Evolutionary conservation across 2,113 vertebrate species (phyloP), one percentile per base, ranked within the genome.

Genomic region (Dromiciops gliroides): DNA sequence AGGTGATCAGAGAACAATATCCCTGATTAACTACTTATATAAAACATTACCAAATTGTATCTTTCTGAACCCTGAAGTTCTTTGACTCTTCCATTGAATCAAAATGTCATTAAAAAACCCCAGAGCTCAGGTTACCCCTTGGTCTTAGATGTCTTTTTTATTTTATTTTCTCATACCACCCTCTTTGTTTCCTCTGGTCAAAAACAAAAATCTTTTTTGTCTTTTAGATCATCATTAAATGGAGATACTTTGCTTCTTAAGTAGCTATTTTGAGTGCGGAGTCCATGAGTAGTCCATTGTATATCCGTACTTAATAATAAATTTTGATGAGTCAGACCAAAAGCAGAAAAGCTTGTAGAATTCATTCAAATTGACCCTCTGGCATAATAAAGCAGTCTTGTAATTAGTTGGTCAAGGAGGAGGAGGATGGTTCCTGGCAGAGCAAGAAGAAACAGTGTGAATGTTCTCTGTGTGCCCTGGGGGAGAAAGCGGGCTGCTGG

Each of bases 181-280:
- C 93, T 19, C 31, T 94, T 94, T 94, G 94, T 31, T 93, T 93
- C 88, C 92, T 37, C 53, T 89, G 91, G 94, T 67, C 90, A 47
- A 47, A 89, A 48, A 47, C 10, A 14, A 88, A 22, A 89, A 67
- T 37, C 56, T 67, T 67, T 67, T 67, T 56, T 56, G 53, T 10
- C 26, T 56, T 8, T 56, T 67, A 67, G 28, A 37, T 67, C 53
- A 56, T 26, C 25, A 56, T 56, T 56, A 60, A 56, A 60, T 60
- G 14, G 19, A n/a, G 37, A n/a, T 14, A 75, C 37, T 75, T 75
- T 75, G n/a, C 60, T n/a, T n/a, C 37, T 75, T 75, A n/a, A 75
- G 60, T n/a, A 75, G n/a, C 14, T 3, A 67, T n/a, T 75, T 75
- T 75, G 60, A n/a, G 37, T n/a, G 37, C 1, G n/a, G 31, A 67